Evolutionary conservation across 2,888 invertebrate genomes (phyloP).

Genomic region (Agrilus biguttatus): DNA sequence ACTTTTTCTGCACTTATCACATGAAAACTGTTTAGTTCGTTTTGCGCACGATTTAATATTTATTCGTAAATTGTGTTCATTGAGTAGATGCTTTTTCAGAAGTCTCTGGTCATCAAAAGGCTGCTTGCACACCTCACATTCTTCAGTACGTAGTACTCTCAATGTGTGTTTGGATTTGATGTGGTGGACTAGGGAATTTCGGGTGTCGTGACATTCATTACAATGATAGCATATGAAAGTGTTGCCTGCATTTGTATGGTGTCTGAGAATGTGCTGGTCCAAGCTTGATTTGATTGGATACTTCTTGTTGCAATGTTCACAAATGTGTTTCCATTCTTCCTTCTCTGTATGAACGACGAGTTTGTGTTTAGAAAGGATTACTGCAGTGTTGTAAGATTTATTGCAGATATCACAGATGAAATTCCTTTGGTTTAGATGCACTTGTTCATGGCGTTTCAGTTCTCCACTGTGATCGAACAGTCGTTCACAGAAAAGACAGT

Average conservation of each 20-base stretch:
- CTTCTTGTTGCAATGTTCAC: slow-evolving; percentile 1
- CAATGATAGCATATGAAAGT: slow-evolving; percentile 15
- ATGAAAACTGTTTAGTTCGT: slow-evolving; percentile 4
- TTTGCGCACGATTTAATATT: background rate
- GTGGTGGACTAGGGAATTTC: slow-evolving; percentile 10
- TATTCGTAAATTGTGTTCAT: slow-evolving; percentile 3
- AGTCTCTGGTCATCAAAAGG: background rate
- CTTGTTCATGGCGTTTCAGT: slow-evolving; percentile 1
- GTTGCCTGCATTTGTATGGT: background rate
- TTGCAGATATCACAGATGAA: background rate
- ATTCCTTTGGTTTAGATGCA: background rate
- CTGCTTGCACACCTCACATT: background rate
- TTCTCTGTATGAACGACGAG: slow-evolving; percentile 1
- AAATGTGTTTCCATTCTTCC: slow-evolving; percentile 1
- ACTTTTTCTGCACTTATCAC: slow-evolving; percentile 11
- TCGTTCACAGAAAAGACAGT: slow-evolving; percentile 3
- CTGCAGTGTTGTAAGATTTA: slow-evolving; percentile 1
- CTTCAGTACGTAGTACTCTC: slow-evolving; percentile 2
- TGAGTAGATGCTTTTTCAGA: slow-evolving; percentile 3
- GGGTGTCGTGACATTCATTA: slow-evolving; percentile 10
- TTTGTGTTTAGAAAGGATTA: slow-evolving; percentile 1
- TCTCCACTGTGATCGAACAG: slow-evolving; percentile 2
- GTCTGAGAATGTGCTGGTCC: background rate
- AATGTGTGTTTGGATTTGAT: slow-evolving; percentile 10
- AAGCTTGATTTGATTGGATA: background rate